Evolutionary conservation across 92 coral and sea anemone genomes (phyloP).

Genomic region (Phenganax marumi): DNA sequence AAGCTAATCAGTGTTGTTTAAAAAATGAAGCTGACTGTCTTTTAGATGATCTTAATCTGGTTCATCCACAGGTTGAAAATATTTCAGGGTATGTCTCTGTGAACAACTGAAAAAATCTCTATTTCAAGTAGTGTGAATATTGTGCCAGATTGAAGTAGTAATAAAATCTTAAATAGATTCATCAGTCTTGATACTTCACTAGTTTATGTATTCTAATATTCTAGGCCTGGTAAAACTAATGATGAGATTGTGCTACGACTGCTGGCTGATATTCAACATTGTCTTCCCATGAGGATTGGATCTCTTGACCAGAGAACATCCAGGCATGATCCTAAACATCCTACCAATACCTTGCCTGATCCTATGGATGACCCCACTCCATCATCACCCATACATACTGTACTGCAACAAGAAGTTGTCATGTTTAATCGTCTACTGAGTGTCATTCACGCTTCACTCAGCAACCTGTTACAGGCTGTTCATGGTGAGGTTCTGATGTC

Average conservation of each 20-base stretch:
- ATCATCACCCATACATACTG: constrained; percentile 63
- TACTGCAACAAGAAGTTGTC: constrained; percentile 74
- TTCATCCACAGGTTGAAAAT: constrained; percentile 61
- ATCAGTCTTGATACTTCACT: no score
- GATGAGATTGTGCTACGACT: constrained; percentile 81
- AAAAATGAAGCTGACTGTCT: constrained; percentile 68
- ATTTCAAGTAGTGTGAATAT: background rate
- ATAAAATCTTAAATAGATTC: background rate
- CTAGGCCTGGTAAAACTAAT: constrained; percentile 77
- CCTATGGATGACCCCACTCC: constrained; percentile 33
- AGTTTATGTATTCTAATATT: constrained; percentile 6
- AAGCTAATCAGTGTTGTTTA: constrained; percentile 74
- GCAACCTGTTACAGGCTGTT: constrained; percentile 67
- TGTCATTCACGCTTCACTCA: constrained; percentile 74
- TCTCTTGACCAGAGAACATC: background rate
- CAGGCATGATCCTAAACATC: background rate
- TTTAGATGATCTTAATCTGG: constrained; percentile 61
- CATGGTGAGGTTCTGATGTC: constrained; percentile 87
- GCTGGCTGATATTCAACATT: constrained; percentile 66
- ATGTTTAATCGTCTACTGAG: constrained; percentile 74
- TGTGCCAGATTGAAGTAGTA: background rate
- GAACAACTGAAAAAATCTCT: background rate
- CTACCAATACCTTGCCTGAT: background rate
- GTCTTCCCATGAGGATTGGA: constrained; percentile 48
- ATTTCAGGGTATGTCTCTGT: constrained; percentile 51